Evolutionary conservation across 2,797 vertebrate species (phyloP), one percentile per base, ranked within the genome.

Genomic region (Chromis chromis): DNA sequence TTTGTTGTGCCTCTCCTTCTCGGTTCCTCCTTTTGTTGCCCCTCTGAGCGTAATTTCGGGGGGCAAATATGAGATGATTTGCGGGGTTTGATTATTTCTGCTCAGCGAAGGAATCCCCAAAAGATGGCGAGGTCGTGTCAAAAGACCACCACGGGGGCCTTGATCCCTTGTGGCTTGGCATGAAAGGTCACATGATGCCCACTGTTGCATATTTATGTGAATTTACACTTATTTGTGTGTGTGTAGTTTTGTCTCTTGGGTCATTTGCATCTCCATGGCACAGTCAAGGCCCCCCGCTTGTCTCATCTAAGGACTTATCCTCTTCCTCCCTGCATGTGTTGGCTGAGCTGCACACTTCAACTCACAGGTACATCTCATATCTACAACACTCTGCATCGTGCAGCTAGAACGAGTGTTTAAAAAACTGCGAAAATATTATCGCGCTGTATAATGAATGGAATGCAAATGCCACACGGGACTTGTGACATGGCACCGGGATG

Each of bases 251-350:
- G 68, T 81, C 81, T 82, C 65, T 1, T 3, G 40, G 70, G 70
- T 89, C 58, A 87, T 91, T 91, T 89, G 83, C 83, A 86, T 93
- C 25, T 83, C 77, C 78, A 85, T 84, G 48, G 68, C 53, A 31
- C 65, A 46, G 25, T 62, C 24, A 44, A 40, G 7, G 7, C 55
- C n/a, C 39, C 52, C 28, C 11, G 27, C 54, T 63, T 65, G 70
- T 60, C 33, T 76, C 50, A 17, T 61, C 54, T 36, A 0, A 62
- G 10, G 49, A 78, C 63, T 28, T 28, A 40, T 61, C 53, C 42
- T 28, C 22, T 54, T 53, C 65, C 31, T 62, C 39, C 12, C 54
- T 56, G 27, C 68, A 65, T 44, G 70, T 65, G 68, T 52, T 78
- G 1, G 1, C 25, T 14, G 6, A 81, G 8, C 31, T 48, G 4